Evolutionary conservation across 2,888 invertebrate species (phyloP).

Genomic region (Scaptomyza tumidula): DNA sequence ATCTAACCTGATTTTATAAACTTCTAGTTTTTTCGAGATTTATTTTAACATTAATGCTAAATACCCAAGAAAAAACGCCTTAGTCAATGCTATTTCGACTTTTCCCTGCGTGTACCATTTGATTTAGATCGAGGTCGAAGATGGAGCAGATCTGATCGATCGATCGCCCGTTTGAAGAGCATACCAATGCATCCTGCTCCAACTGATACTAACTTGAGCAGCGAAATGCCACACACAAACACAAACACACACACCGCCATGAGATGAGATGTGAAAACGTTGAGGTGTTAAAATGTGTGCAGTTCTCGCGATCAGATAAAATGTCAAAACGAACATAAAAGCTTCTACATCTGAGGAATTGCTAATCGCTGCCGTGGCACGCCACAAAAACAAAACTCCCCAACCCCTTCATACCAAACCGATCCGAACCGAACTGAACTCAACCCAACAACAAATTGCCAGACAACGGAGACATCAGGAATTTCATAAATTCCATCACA

Average conservation of each 20-base stretch:
- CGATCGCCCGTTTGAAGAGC: conserved; percentile 23
- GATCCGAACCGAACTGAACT: conserved; percentile 22
- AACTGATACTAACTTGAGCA: conserved; percentile 23
- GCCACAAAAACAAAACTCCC: not conserved
- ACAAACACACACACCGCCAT: conserved; percentile 53
- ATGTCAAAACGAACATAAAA: conserved; percentile 83
- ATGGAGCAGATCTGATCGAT: not conserved
- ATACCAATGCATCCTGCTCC: conserved; percentile 46
- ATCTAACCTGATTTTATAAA: no score
- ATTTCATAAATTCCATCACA: conserved; percentile 76
- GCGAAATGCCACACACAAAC: conserved; percentile 48
- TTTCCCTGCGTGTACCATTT: not conserved
- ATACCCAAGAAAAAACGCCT: not conserved
- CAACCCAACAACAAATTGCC: conserved; percentile 63
- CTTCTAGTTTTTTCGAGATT: not conserved
- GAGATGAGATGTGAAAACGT: conserved; percentile 31
- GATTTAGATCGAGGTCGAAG: conserved; percentile 17
- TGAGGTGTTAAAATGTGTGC: conserved; percentile 81
- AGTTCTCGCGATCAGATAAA: conserved; percentile 82
- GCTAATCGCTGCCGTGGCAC: conserved; percentile 67
- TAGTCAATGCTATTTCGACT: not conserved
- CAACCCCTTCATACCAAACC: conserved; percentile 3
- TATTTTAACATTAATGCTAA: not conserved
- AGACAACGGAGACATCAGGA: conserved; percentile 54
- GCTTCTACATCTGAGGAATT: conserved; percentile 82